Conservation (phyloP, 2,888 invertebrate genomes). For the Noctua comes region DNA sequence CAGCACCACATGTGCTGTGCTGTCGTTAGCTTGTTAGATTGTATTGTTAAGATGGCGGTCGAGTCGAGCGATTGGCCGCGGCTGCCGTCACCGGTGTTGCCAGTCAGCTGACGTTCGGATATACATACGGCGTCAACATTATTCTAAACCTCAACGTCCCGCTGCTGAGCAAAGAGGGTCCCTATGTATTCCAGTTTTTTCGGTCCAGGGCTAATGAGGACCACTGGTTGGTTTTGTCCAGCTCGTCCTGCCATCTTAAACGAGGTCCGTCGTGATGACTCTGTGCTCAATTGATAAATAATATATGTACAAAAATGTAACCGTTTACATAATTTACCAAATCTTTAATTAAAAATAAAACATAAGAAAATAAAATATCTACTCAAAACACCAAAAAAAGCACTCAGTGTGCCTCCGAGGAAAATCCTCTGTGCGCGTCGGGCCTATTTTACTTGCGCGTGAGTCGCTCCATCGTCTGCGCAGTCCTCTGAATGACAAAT, state of each 20-base stretch:
- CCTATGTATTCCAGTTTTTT: neutral
- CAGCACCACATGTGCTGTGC: too few species aligned
- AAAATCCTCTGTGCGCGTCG: constrained; percentile 77
- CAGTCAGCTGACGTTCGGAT: too few species aligned
- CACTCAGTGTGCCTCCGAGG: constrained; percentile 82
- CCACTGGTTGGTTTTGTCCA: neutral
- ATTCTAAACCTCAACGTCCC: neutral
- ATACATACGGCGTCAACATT: too few species aligned
- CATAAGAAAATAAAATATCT: neutral
- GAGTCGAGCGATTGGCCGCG: too few species aligned
- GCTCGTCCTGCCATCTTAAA: neutral
- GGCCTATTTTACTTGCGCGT: constrained; percentile 79
- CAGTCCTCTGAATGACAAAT: constrained; percentile 87
- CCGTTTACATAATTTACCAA: too few species aligned
- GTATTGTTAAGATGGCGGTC: too few species aligned
- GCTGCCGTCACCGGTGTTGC: too few species aligned
- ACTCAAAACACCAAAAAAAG: neutral
- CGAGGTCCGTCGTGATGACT: neutral
- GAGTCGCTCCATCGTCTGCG: constrained; percentile 72
- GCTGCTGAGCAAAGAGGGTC: neutral
- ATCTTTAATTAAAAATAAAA: too few species aligned
- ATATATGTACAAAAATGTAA: too few species aligned
- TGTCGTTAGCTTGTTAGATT: too few species aligned
- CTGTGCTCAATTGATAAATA: too few species aligned
- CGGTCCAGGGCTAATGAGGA: neutral